Base-by-base conservation (phyloP, 2,888 invertebrate species). In the Chymomyza caudatula region DNA sequence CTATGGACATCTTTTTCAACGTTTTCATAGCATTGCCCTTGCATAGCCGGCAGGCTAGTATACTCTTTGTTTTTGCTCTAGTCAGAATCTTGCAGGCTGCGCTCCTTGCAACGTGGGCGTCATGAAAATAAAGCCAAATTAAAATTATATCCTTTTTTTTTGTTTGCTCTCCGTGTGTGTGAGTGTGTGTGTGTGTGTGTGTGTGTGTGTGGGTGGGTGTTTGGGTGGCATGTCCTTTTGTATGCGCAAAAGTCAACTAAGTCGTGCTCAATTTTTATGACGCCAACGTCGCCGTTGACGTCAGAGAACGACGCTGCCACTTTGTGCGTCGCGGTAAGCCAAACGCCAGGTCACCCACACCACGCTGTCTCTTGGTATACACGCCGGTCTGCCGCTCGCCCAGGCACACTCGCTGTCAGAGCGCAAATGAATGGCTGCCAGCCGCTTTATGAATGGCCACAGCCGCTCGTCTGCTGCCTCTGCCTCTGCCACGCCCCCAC, bases 111-210 rank as follows among this genome's bases (percentile, higher is more conserved):
- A 76, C 76, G 76, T 72, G 74, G 79, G 70, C 74, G 77, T 70
- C 73, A 65, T 80, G 74, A 81, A 76, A 81, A 83, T 81, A 81
- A 85, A 85, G 84, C 84, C 86, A 81, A 81, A 81, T 81, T 81
- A 83, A 81, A 81, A 81, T 80, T 76, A 85, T 81, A 80, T 83
- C 78, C 81, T 69, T 70, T 70, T 70, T 70, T 71, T 59, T 65
- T 29, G 42, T 51, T 63, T 43, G 61, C 29, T 55, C 11, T 22
- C 22, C 5, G 22, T 22, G 23, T 49, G 57, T 11, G 54, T 43
- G 25, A 19, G 62, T 15, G 47, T 43, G 17, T 57, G 56, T 29
- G 19, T 44, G 57, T 47, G 20, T 55, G 60, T 8, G 22, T 11
- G 25, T 3, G 52, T 54, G 37, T 47, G 59, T n/a, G 13, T 2